These are phyloP conservation scores for Silvanus unidentatus DNA, from an alignment of 2,888 invertebrate species.

Conservation along the genomic window DNA sequence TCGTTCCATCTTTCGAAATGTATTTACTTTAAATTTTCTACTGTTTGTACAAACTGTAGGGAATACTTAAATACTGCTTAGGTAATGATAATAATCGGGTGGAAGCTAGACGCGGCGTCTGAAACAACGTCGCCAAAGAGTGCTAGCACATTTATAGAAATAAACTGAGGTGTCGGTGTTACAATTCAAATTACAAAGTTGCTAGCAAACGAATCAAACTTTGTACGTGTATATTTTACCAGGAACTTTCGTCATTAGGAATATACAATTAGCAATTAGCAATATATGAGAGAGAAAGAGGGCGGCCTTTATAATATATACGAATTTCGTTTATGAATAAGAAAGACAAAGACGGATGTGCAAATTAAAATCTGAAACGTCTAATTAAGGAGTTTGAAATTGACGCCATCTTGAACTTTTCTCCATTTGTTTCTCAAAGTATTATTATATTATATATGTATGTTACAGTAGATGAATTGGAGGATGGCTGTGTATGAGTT, in stretches of 20 bases:
- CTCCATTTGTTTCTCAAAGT: slow-evolving; percentile 27
- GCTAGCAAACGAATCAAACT: slow-evolving; percentile 37
- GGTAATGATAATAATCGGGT: no score
- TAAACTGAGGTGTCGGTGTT: slow-evolving; percentile 33
- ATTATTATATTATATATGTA: no score
- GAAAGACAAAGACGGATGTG: slow-evolving; percentile 34
- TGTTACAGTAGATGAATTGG: no score
- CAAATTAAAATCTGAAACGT: slow-evolving; percentile 41
- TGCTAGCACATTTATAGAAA: slow-evolving; percentile 26
- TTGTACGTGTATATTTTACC: slow-evolving; percentile 37
- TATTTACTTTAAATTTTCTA: no score
- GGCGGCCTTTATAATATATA: slow-evolving; percentile 20
- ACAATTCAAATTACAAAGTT: slow-evolving; percentile 36
- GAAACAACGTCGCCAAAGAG: not conserved
- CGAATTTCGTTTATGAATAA: slow-evolving; percentile 24
- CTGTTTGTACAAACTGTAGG: no score
- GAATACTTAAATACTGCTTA: no score
- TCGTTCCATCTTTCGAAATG: no score
- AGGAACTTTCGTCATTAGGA: slow-evolving; percentile 36
- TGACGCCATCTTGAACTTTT: slow-evolving; percentile 39
- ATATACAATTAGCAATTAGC: slow-evolving; percentile 34
- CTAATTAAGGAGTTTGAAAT: slow-evolving; percentile 39
- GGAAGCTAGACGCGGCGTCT: no score
- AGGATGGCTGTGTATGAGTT: no score
- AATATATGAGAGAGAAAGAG: slow-evolving; percentile 27